Base-by-base conservation (phyloP, 2,113 vertebrate genomes). In the Capreolus pygargus region DNA sequence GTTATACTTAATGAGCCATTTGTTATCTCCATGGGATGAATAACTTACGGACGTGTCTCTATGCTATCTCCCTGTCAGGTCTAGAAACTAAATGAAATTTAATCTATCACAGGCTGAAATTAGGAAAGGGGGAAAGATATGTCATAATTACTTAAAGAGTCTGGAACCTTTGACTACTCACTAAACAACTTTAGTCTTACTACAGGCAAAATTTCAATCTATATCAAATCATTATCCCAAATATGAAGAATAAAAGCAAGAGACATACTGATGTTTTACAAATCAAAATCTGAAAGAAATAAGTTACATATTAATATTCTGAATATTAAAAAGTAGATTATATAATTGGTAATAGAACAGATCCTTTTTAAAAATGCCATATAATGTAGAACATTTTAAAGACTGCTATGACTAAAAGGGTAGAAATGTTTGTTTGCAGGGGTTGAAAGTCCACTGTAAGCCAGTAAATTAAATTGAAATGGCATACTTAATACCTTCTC, bases 1-100 rank as follows among this genome's bases (percentile, higher is more conserved):
- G 36, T 30, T 93, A 1, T 78, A 92, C 33, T 86, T 97, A 94
- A 97, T 97, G 76, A 96, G 45, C n/a, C 94, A 94, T 97, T 97
- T 94, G 64, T 92, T 98, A 94, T 67, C 78, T 94, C 94, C 39
- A 83, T 21, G 5, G 67, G 85, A 60, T 96, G 33, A 86, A 6
- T 36, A 89, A 89, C 76, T 92, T 89, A 90, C 1, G 23, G 25
- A 92, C 2, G 0, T 70, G 43, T 95, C 74, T 96, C 79, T 36
- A 92, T 82, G 52, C 67, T 78, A 76, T 55, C 61, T 94, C 52
- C 28, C 76, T 88, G 47, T 50, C 58, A 93, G 81, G 55, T 64
- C 54, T 67, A 64, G 47, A 91, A 88, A 97, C 23, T 58, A 94
- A 95, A 90, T 94, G 81, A 94, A 83, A 90, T 87, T 92, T 85